Conservation (phyloP, 2,113 vertebrate species). For the Prochilodus magdalenae region DNA sequence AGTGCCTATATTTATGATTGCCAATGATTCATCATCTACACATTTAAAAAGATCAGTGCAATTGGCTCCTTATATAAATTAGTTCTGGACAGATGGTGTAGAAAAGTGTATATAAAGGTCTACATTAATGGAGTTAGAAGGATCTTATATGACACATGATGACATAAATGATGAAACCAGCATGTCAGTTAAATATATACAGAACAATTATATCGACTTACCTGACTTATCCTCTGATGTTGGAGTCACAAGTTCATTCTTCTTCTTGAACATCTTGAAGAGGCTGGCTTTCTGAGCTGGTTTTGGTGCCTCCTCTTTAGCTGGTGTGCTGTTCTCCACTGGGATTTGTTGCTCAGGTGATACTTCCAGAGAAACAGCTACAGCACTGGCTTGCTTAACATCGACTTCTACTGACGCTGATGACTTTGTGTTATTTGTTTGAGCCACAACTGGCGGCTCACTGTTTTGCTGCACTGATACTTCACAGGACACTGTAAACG, state of each 20-base stretch:
- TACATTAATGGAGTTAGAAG: no score
- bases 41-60: no score
- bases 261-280: slow-evolving; percentile 81
- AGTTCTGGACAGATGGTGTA: no score
- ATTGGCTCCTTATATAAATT: no score
- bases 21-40: no score
- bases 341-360: slow-evolving; percentile 46
- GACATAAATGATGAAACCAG: no score
- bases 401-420: slow-evolving; percentile 29
- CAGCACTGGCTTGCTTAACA: neutral
- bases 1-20: no score
- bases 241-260: slow-evolving; percentile 58
- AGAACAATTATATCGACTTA: no score
- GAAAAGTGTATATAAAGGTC: no score
- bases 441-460: slow-evolving; percentile 60
- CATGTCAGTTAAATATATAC: no score
- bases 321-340: slow-evolving; percentile 43
- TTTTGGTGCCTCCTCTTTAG: slow-evolving; percentile 36
- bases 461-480: slow-evolving; percentile 65
- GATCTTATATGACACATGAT: no score
- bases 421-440: slow-evolving; percentile 60
- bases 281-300: slow-evolving; percentile 60
- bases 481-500: slow-evolving; percentile 70
- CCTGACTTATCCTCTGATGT: neutral
- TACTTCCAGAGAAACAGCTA: slow-evolving; percentile 60